phyloP scores from a whole-genome alignment of 2,113 vertebrate genomes.

The Melanerpes aurifrons region DNA sequence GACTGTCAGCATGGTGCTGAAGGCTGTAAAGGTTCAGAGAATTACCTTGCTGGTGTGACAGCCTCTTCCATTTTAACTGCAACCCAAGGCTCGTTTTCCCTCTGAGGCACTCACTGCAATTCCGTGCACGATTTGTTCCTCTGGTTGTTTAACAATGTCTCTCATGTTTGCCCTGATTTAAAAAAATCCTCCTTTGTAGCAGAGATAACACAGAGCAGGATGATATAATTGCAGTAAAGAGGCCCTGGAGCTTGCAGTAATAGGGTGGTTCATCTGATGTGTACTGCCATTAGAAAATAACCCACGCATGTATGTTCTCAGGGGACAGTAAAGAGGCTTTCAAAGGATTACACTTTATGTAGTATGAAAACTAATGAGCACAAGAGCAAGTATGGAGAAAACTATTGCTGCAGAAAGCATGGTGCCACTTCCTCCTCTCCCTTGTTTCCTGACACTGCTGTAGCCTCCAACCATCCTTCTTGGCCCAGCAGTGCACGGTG shows the following conservation, averaged over 20 bases:
- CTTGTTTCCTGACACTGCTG: neutral
- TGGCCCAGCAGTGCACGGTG: neutral
- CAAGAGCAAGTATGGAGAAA: conserved; percentile 52
- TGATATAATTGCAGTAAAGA: conserved; percentile 75
- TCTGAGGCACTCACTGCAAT: conserved; percentile 74
- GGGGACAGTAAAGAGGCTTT: conserved; percentile 76
- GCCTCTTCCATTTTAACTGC: conserved; percentile 69
- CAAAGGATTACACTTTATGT: conserved; percentile 73
- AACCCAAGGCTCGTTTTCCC: conserved; percentile 48
- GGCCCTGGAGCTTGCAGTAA: conserved; percentile 73
- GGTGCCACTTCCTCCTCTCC: neutral
- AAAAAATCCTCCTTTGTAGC: conserved; percentile 69
- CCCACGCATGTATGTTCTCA: conserved; percentile 66
- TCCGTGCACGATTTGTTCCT: conserved; percentile 63
- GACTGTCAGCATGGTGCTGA: conserved; percentile 48
- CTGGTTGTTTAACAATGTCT: conserved; percentile 78
- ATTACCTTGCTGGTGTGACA: conserved; percentile 64
- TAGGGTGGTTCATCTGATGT: conserved; percentile 74
- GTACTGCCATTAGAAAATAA: conserved; percentile 72
- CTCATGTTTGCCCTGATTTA: conserved; percentile 77
- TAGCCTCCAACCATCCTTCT: neutral
- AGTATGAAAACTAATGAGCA: conserved; percentile 76
- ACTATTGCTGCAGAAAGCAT: conserved; percentile 26
- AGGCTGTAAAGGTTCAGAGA: conserved; percentile 64
- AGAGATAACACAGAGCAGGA: conserved; percentile 71